These are phyloP conservation scores for Tipula helvola DNA, from an alignment of 2,888 invertebrate genomes.

Conservation along the genomic window DNA sequence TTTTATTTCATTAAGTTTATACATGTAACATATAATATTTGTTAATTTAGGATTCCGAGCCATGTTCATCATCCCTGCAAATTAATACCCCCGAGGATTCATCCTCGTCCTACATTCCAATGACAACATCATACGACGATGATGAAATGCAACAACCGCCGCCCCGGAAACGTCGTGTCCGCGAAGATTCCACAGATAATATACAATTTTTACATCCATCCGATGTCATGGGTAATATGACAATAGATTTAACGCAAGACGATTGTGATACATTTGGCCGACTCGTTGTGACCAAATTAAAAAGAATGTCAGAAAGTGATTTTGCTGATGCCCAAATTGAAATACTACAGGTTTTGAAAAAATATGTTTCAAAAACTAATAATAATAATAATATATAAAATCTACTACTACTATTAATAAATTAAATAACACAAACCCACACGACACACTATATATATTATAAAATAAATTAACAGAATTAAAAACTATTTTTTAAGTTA, in stretches of 20 bases:
- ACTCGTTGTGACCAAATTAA: slow-evolving; percentile 7
- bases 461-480: neutral
- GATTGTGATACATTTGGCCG: slow-evolving; percentile 10
- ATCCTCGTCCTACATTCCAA: slow-evolving; percentile 6
- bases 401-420: neutral
- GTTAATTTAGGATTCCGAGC: neutral
- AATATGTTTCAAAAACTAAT: slow-evolving; percentile 7
- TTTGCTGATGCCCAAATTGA: slow-evolving; percentile 8
- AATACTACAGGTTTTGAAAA: slow-evolving; percentile 8
- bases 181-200: slow-evolving; percentile 9
- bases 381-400: neutral
- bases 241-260: slow-evolving; percentile 7
- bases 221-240: slow-evolving; percentile 9
- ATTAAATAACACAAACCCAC: neutral
- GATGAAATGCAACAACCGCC: neutral
- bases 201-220: slow-evolving; percentile 11
- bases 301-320: slow-evolving; percentile 8
- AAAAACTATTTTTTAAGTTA: slow-evolving; percentile 5
- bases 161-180: neutral
- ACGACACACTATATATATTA: neutral
- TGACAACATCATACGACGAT: slow-evolving; percentile 6
- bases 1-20: neutral
- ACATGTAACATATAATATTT: neutral
- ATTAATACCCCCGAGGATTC: slow-evolving; percentile 7
- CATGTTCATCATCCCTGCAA: slow-evolving; percentile 8